Base-by-base conservation (phyloP, 2,113 vertebrate species). In the Serinus canaria region DNA sequence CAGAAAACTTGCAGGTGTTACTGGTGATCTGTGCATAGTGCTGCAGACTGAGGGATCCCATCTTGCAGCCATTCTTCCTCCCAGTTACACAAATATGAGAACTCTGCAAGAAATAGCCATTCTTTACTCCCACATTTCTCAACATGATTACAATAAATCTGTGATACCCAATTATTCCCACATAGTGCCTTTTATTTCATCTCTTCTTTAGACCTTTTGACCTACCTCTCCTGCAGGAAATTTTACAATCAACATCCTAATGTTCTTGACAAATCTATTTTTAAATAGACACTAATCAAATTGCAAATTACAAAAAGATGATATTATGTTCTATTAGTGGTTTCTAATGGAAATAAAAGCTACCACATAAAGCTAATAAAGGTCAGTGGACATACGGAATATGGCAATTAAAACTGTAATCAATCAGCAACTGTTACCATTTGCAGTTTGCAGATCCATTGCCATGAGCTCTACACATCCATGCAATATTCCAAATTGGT, bases 211-310 rank as follows among this genome's bases (percentile, higher is more conserved):
- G 89, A 89, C 87, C 62, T 95, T 84, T 85, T 91, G 84, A 89
- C 67, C 84, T 90, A 15, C 49, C 16, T 83, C 27, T 94, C 64
- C 81, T 53, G 55, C 68, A 85, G 81, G 87, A 97, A 91, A 88
- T 95, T 58, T 89, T 95, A 89, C 86, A 69, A 76, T 62, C 87
- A 47, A 23, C 39, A 82, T 89, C 46, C 70, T 84, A 84, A 92
- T 73, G 66, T 52, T 69, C 60, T 63, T 85, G 87, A 85, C 75
- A 87, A 89, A 79, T 90, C 58, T 85, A 69, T 69, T 94, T 92
- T 92, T 91, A 82, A 94, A 76, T 39, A 92, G 72, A 55, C 82
- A 87, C 90, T 95, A 91, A 95, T 87, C 82, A 85, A 94, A 95
- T 83, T 89, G 39, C 44, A 69, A 96, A 95, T 89, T 85, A 66